A percentile compares a stretch with the other conserved stretches of the same genome.
phyloP scores from a whole-genome alignment of 2,113 vertebrate genomes.

The Phalacrocorax pelagicus region DNA sequence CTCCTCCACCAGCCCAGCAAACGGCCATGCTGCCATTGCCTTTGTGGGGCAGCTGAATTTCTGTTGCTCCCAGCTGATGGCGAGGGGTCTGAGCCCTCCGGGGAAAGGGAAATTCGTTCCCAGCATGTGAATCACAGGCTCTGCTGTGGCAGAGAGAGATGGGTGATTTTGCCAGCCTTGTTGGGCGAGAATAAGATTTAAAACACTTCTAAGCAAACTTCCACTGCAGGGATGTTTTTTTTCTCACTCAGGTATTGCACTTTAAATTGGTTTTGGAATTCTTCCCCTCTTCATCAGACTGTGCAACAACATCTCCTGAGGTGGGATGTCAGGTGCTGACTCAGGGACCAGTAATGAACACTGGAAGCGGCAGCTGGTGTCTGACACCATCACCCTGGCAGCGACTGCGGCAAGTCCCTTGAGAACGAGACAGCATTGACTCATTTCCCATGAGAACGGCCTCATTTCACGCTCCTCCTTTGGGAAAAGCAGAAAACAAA shows the following conservation, averaged over 20 bases:
- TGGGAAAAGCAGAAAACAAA: neutral
- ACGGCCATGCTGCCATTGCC: accelerated
- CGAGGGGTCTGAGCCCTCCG: neutral
- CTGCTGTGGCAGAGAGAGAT: neutral
- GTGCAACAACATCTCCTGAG: neutral
- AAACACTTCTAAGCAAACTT: neutral
- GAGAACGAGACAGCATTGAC: neutral
- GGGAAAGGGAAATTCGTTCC: neutral
- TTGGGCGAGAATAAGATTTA: neutral
- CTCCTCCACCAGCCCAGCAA: neutral
- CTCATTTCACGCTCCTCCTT: neutral
- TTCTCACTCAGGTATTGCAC: neutral
- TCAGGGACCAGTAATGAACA: neutral
- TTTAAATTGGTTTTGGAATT: neutral
- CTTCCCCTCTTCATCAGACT: neutral
- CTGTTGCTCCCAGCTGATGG: no score
- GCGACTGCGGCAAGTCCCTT: neutral
- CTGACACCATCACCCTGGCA: slow-evolving; percentile 11
- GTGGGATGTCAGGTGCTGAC: neutral
- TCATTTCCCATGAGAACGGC: neutral
- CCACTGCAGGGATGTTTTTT: no score
- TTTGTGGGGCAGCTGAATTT: neutral
- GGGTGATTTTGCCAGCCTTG: neutral
- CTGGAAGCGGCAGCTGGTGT: slow-evolving; percentile 11
- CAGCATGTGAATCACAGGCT: neutral